Evolutionary conservation across 2,888 invertebrate genomes (phyloP).

Genomic region (Beris morrisii): DNA sequence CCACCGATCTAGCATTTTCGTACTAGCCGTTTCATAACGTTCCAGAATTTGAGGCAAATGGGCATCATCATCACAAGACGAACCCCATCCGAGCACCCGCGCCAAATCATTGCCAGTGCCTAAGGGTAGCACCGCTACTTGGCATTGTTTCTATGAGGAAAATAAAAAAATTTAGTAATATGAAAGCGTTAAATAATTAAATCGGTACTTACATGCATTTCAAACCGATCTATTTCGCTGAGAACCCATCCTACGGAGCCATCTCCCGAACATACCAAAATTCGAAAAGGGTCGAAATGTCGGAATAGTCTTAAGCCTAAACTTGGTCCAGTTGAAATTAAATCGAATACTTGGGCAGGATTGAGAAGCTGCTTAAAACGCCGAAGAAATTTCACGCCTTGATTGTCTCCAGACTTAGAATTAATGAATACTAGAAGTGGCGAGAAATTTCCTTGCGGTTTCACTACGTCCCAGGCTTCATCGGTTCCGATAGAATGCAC

Average conservation of each 20-base stretch:
- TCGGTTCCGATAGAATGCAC: conserved; percentile 87
- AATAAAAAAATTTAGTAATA: neutral
- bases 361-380: conserved; percentile 94
- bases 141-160: conserved; percentile 75
- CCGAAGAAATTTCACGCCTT: conserved; percentile 92
- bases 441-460: conserved; percentile 61
- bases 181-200: neutral
- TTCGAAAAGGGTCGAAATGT: conserved; percentile 93
- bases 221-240: conserved; percentile 91
- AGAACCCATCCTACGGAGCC: conserved; percentile 98
- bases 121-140: conserved; percentile 91
- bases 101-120: conserved; percentile 97
- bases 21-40: conserved; percentile 94
- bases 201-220: conserved; percentile 82
- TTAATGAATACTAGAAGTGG: conserved; percentile 97
- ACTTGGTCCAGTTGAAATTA: conserved; percentile 86
- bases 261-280: conserved; percentile 96
- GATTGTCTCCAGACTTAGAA: conserved; percentile 97
- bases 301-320: conserved; percentile 84
- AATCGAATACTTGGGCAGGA: conserved; percentile 97
- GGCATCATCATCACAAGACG: conserved; percentile 93
- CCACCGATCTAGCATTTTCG: conserved; percentile 97
- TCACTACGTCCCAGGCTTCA: conserved; percentile 88
- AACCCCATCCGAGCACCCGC: conserved; percentile 94
- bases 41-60: conserved; percentile 89